phyloP scores from a whole-genome alignment of 1,140 invertebrate genomes.

The Latrodectus geometricus region DNA sequence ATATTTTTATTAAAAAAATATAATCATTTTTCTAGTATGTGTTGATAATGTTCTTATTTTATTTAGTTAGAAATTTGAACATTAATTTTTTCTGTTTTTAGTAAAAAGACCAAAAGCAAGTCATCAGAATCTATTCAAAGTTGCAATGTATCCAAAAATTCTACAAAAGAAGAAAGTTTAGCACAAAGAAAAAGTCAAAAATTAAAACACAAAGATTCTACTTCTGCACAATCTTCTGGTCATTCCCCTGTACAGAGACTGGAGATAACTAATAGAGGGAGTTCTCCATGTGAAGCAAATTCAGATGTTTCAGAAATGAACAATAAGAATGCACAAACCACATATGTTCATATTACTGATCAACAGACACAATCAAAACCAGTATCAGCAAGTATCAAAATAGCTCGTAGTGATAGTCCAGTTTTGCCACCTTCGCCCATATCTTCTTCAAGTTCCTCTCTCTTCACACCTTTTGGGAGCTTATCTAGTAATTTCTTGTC shows the following conservation, averaged over 20 bases:
- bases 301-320: conserved; percentile 19
- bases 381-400: conserved; percentile 54
- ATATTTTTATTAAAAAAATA: too few relatives aligned
- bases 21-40: too few relatives aligned
- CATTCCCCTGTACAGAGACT: conserved; percentile 24
- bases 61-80: neutral
- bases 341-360: conserved; percentile 43
- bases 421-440: conserved; percentile 45
- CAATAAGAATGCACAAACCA: conserved; percentile 50
- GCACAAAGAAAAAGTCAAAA: conserved; percentile 49
- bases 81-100: conserved; percentile 4
- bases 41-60: neutral
- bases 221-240: conserved; percentile 42
- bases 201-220: conserved; percentile 41
- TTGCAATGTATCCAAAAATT: conserved; percentile 17
- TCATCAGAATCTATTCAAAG: conserved; percentile 39
- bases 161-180: conserved; percentile 34
- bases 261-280: neutral
- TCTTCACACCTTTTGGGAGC: conserved; percentile 58
- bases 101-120: conserved; percentile 56
- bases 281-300: neutral
- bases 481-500: conserved; percentile 55
- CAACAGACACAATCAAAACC: conserved; percentile 29
- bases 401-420: conserved; percentile 49
- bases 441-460: conserved; percentile 50